Base-by-base conservation (phyloP, 2,888 invertebrate species). In the Scelioninae gen. 1 region DNA sequence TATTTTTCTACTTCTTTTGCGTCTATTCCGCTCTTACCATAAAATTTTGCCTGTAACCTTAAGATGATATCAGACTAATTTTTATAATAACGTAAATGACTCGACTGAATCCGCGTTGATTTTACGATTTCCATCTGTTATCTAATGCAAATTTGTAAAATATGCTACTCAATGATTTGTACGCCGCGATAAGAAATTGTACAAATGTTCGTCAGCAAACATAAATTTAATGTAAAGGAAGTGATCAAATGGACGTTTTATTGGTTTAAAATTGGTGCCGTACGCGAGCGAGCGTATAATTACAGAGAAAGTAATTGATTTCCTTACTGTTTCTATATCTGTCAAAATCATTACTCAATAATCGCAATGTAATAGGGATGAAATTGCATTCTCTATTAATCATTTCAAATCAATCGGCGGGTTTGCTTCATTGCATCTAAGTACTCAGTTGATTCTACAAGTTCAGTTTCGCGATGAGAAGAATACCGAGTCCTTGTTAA, bases 231-330 rank as follows among this genome's bases (percentile, higher is more conserved):
- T 29, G 62, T 23, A 32, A 62, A 72, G 72, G 82, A 82, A 82
- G 62, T 77, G 56, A 77, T 71, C 77, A 72, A 56, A 32, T 47
- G 51, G 55, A 55, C 60, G 32, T 72, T 82, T 77, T 82, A 77
- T 68, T 65, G 66, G 60, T 40, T 72, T 49, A 60, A 76, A 76
- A 82, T 76, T 72, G 72, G 66, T 76, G 60, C 58, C 49, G 53
- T 60, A 49, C 23, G 65, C 62, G 58, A 40, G 51, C 76, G 49
- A 77, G 75, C 71, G 56, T 82, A 66, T 72, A 82, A 82, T 77
- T 77, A 56, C 51, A 77, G 82, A 62, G 72, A 82, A 76, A 77
- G 82, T 69, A 82, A 82, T 77, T 82, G 81, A 72, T 82, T 82
- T 82, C 66, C 76, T 76, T 49, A 45, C 38, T 47, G 38, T 72